phyloP scores from a whole-genome alignment of 1,140 invertebrate species.

The Trichoplusia ni region DNA sequence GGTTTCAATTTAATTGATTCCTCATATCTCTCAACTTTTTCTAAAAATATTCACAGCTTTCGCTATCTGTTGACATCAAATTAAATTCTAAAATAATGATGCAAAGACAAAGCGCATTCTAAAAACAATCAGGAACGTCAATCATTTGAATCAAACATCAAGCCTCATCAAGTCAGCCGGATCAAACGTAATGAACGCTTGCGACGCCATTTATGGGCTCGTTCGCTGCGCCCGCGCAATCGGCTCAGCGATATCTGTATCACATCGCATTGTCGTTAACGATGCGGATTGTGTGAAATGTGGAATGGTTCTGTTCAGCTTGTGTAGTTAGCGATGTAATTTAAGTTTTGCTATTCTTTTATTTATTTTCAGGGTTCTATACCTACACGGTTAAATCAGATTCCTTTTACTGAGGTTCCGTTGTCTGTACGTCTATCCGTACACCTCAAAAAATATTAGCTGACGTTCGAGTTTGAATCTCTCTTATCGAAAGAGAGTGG shows the following conservation, averaged over 20 bases:
- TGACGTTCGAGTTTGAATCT: too few species aligned
- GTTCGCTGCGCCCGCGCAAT: constrained; percentile 52
- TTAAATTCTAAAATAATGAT: too few species aligned
- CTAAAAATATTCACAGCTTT: too few species aligned
- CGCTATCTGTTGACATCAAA: too few species aligned
- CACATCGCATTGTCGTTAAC: constrained; percentile 56
- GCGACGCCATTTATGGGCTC: constrained; percentile 48
- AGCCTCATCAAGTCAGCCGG: constrained; percentile 15
- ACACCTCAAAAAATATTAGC: too few species aligned
- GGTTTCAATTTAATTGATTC: too few species aligned
- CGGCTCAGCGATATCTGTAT: constrained; percentile 51
- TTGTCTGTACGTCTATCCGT: too few species aligned
- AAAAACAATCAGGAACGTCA: constrained; percentile 3
- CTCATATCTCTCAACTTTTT: too few species aligned
- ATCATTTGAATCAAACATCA: constrained; percentile 13
- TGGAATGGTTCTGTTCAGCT: not conserved
- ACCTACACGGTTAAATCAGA: too few species aligned
- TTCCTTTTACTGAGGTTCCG: too few species aligned
- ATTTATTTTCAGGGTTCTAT: too few species aligned
- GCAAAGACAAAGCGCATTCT: constrained; percentile 1
- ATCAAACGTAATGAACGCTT: constrained; percentile 33
- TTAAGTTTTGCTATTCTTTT: not conserved
- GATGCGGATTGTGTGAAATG: constrained; percentile 33
- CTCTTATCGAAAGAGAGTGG: too few species aligned
- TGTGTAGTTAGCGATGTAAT: not conserved